Conservation (phyloP, 37 sponge, comb jelly and placozoan species). For the Petrosia ficiformis region DNA sequence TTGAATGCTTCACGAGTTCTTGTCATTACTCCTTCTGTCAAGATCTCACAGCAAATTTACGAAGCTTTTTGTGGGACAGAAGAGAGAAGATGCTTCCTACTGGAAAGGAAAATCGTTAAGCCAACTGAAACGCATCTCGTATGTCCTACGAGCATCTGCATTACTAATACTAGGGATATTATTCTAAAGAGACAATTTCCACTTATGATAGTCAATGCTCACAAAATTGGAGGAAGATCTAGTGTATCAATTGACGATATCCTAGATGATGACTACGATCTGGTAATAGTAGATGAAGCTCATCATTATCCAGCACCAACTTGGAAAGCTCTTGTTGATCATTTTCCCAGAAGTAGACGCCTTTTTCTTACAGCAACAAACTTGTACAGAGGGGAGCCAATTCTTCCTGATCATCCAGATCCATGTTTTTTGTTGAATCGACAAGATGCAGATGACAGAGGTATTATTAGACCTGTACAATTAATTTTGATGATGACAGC, state of each 20-base stretch:
- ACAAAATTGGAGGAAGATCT: background rate
- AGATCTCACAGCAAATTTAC: constrained; percentile 15
- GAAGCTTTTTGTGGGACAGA: background rate
- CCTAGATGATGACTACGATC: background rate
- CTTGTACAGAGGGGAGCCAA: background rate
- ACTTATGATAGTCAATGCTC: background rate
- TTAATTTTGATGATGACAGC: too few relatives aligned
- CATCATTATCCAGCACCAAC: constrained; percentile 36
- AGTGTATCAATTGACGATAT: background rate
- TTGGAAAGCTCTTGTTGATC: constrained; percentile 11
- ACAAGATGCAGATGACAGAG: background rate
- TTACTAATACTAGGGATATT: background rate
- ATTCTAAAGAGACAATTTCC: background rate
- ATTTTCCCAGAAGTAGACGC: background rate
- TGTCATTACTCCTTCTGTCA: constrained; percentile 29
- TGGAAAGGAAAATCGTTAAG: background rate
- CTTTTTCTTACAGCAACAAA: background rate
- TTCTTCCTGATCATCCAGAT: background rate
- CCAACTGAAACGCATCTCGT: background rate
- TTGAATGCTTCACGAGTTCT: constrained; percentile 1
- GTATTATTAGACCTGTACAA: background rate
- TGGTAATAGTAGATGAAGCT: constrained; percentile 39
- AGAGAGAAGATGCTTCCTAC: background rate
- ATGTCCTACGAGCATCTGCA: background rate
- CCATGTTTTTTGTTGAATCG: background rate